These are phyloP conservation scores for Hippasteria phrygiana DNA, from an alignment of 53 echinoderm and acorn worm genomes.

Conservation along the genomic window DNA sequence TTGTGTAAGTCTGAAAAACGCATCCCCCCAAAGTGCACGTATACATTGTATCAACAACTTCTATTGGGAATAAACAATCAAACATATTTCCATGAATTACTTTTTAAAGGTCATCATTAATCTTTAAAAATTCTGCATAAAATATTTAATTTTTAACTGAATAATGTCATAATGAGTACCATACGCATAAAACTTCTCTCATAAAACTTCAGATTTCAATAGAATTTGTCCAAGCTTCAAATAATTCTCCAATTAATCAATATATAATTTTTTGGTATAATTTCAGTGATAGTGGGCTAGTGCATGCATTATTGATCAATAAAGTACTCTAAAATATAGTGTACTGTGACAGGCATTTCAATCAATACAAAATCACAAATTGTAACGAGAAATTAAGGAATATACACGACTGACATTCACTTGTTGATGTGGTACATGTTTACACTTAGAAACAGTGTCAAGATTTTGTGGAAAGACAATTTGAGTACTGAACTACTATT, in stretches of 20 bases:
- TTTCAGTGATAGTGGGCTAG: conserved; percentile 21
- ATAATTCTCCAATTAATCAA: not conserved
- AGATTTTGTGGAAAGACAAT: no score
- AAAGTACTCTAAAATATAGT: conserved; percentile 22
- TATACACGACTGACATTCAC: no score
- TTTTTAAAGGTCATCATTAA: not conserved
- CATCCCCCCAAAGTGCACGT: no score
- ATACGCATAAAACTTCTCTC: not conserved
- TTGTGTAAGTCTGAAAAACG: no score
- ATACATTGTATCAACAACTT: no score
- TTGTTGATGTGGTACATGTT: no score
- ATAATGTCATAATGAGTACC: not conserved
- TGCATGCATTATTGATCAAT: not conserved
- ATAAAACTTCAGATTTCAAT: not conserved
- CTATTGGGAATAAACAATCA: no score
- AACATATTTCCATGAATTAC: not conserved
- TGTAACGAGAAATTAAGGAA: not conserved
- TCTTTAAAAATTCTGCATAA: not conserved
- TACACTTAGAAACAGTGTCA: no score
- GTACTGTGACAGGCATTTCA: not conserved
- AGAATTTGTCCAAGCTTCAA: not conserved
- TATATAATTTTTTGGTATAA: not conserved
- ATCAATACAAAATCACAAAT: not conserved
- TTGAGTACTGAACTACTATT: no score
- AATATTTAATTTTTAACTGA: not conserved